Base-by-base conservation (phyloP, 2,888 invertebrate genomes). In the Acrocyrtus sp. region DNA sequence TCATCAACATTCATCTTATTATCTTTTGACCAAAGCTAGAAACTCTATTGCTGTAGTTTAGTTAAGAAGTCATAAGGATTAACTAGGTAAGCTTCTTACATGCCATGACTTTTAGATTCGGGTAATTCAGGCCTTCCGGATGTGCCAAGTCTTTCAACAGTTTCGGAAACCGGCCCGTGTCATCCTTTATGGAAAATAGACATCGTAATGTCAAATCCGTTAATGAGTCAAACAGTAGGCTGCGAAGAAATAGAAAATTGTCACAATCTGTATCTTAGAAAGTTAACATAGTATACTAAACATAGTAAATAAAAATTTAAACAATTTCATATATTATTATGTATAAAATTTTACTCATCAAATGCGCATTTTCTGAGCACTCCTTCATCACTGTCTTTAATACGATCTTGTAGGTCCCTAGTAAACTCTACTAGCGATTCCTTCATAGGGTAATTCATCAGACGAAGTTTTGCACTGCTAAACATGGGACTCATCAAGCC, bases 391-490 rank as follows among this genome's bases (percentile, higher is more conserved):
- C 22, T 51, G 1, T 51, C 12, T 6, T 51, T 15, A 41, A 57
- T 22, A 5, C 6, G 2, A 1, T 17, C 19, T 48, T 48, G 47
- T 1, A 60, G 10, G 3, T 21, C 60, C 15, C 12, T 21, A 6
- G 48, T 21, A 48, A 60, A 60, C 10, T 48, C 48, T 15, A 19
- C 10, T 3, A 47, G 24, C 2, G 60, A 47, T 6, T 60, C 60
- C 12, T 4, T 47, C 17, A 60, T 60, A 19, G 60, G 60, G 8
- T 12, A 8, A 29, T 60, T 60, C 60, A 60, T 60, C 34, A 60
- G 3, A 2, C 26, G 2, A 4, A 60, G 24, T 24, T 60, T 60
- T 19, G 60, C 47, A 29, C 29, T 53, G 19, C 1, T 43, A 15
- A 63, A 63, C 1, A 43, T 43, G 5, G 63, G 51, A 8, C 39